Evolutionary conservation across 2,113 vertebrate species (phyloP), one percentile per base, ranked within the genome.

Genomic region (Ailurus styani): DNA sequence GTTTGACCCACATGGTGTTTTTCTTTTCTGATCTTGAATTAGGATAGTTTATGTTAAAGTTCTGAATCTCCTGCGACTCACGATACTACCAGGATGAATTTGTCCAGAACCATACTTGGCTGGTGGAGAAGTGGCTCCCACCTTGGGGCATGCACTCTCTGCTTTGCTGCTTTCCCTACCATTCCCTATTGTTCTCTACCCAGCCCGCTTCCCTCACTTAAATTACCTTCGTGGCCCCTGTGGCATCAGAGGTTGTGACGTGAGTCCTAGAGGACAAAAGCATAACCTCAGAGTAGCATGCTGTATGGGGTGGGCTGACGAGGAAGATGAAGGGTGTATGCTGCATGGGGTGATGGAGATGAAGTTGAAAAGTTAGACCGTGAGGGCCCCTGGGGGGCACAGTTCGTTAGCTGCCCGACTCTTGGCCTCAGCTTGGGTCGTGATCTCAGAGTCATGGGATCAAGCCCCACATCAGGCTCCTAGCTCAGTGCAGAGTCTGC

Each of bases 21-120:
- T 72, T 81, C 37, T 62, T 83, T 81, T 37, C 42, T 40, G 11
- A 31, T 64, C 90, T 95, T 95, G 93, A 91, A 88, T 95, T 93
- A 85, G 21, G 77, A 91, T 72, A 55, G 90, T 96, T 94, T 82
- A 60, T 57, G 29, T 73, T 40, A 45, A 96, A 82, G 54, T 50
- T 82, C 89, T 62, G 5, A 45, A 13, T 79, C 70, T 93, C 60
- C 72, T 94, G 55, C 70, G 90, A 81, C 66, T 70, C n/a, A 3
- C 31, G 70, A 66, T 31, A 62, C 29, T 45, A 34, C 55, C 52
- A 45, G 54, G 66, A 62, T 54, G 72, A 34, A 62, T 88, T 82
- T 93, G 95, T 91, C 37, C 47, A 62, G 40, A 47, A 13, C 21
- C 85, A 29, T 20, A 25, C 13, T 70, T 20, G 66, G 25, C 40